A percentile compares a stretch with the other conserved stretches of the same genome.
phyloP scores from a whole-genome alignment of 1,140 invertebrate genomes.

The Lineus longissimus region DNA sequence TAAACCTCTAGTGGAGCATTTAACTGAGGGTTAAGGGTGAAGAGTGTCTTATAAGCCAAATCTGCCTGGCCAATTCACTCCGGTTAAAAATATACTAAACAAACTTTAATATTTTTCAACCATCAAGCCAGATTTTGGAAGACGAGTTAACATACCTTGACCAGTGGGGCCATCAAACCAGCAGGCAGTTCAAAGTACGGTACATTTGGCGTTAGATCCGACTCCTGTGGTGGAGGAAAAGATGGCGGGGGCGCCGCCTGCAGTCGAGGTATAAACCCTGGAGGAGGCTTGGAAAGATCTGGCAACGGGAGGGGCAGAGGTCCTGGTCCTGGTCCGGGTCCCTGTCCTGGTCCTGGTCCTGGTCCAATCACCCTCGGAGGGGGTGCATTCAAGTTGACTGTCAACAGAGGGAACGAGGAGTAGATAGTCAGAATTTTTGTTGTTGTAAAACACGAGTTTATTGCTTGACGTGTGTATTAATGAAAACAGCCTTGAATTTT shows the following conservation, averaged over 20 bases:
- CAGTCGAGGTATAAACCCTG: conserved; percentile 57
- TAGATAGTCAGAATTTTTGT: no score
- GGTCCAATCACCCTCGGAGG: conserved; percentile 18
- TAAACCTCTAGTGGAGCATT: no score
- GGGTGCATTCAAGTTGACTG: conserved; percentile 15
- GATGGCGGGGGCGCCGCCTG: conserved; percentile 24
- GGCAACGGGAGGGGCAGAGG: conserved; percentile 27
- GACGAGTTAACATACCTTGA: conserved; percentile 77
- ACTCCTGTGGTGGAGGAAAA: conserved; percentile 25
- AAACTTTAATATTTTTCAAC: no score
- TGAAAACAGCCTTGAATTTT: no score
- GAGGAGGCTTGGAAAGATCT: conserved; percentile 65
- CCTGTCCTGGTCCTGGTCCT: conserved; percentile 16
- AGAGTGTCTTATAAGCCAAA: no score
- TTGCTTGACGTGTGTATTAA: no score
- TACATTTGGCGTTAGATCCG: conserved; percentile 71
- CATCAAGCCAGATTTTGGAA: no score
- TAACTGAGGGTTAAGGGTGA: no score
- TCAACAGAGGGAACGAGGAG: no score
- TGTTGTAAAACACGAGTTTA: no score
- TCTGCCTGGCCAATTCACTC: no score
- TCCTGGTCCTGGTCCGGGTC: conserved; percentile 11
- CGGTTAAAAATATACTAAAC: no score
- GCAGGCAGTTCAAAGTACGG: conserved; percentile 96
- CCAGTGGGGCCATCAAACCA: conserved; percentile 88